Evolutionary conservation across 2,797 vertebrate genomes (phyloP), one percentile per base, ranked within the genome.

Genomic region (Lacerta bilineata): DNA sequence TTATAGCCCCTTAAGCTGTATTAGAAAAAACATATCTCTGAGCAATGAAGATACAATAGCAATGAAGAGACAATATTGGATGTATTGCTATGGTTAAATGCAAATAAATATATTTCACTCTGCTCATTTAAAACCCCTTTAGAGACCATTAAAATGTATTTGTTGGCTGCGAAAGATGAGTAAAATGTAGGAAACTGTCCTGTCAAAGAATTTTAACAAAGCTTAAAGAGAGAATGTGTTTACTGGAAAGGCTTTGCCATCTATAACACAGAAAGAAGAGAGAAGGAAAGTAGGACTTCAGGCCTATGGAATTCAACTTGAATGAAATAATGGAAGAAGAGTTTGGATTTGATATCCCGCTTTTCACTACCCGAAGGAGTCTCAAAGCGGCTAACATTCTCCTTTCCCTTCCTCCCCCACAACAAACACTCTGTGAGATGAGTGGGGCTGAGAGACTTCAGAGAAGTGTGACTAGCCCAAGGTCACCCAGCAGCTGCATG

Each of bases 61-160:
- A 15, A 0, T 39, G 46, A 10, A 29, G 78, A 86, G 69, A 68
- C 27, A 25, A n/a, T 77, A 59, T 69, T 93, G 59, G 39, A 82
- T 18, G 68, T 88, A 36, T 82, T 72, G 86, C 87, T 83, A 59
- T 90, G 77, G 68, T 94, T 86, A 88, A 81, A 93, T 92, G 91
- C 91, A 90, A 95, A 91, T 91, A 91, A 94, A 93, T 66, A 93
- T 80, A 79, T 86, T 95, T 91, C 46, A 66, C 82, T 95, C 87
- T 78, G 39, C 90, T 93, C 84, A 89, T 92, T 89, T 81, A 90
- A 91, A 83, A 91, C 91, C 69, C 68, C 89, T 90, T 85, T 66
- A 88, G 36, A 89, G 71, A 76, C 8, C 43, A 50, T 80, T 50
- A 85, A 85, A 66, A 85, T 17, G 2, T 76, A 75, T 80, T 75